Evolutionary conservation across 2,888 invertebrate species (phyloP), one percentile per base, ranked within the genome.

Genomic region (Galerucella pusilla): DNA sequence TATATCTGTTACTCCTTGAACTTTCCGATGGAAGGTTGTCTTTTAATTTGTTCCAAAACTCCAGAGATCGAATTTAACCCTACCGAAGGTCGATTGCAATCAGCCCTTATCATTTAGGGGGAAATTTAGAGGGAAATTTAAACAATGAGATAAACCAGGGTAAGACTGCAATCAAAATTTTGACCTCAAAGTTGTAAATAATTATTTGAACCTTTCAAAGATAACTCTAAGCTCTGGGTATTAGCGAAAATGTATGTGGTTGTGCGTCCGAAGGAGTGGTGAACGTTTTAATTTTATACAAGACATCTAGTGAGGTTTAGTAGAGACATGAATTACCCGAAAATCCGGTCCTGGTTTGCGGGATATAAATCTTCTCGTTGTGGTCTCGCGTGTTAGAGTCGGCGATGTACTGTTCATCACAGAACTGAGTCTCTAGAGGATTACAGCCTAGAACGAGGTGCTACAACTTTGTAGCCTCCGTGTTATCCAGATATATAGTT

Each of bases 331-430:
- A 72, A 66, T 72, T 66, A 66, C 60, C 59, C 72, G 28, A 59
- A 66, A 66, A 72, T 35, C 72, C 72, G 72, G 72, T 66, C 72
- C 72, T 72, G 72, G 60, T 59, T 42, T 66, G 72, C 35, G 72
- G 73, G 75, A 76, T 80, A 83, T 84, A 82, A 82, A 83, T 84
- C 80, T 82, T 74, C 76, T 73, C 73, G 79, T 79, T 79, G 81
- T 75, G 78, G 79, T 79, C 78, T 78, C 81, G 78, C 79, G 76
- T 81, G 79, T 80, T 80, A 80, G 66, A 82, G 79, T 80, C 80
- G 79, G 78, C 80, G 80, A 81, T 82, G 82, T 80, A 79, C 80
- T 80, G 81, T 83, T 81, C 80, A 83, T 82, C 81, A 83, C 81
- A 77, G 81, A 79, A 75, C 80, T 69, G 65, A 67, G 75, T 76